A percentile compares a stretch with the other conserved stretches of the same genome.
Conservation (phyloP, 1,140 invertebrate genomes). For the Carcinoscorpius rotundicauda region DNA sequence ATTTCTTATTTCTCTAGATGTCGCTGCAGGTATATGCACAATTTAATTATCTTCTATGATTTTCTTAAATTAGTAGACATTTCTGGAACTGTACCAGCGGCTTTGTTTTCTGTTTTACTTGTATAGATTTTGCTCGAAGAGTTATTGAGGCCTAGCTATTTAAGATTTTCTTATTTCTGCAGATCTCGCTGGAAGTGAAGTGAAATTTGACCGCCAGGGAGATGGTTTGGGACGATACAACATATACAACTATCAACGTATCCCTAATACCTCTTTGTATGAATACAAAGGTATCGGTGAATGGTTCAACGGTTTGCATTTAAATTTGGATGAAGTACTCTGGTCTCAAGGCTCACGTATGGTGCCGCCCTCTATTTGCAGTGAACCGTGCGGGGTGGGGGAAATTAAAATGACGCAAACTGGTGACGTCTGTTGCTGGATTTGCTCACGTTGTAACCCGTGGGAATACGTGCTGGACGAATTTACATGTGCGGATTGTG, state of each 20-base stretch:
- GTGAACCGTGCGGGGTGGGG: conserved; percentile 49
- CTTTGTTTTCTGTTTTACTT: too few species aligned
- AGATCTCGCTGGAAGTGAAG: conserved; percentile 50
- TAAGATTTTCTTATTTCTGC: conserved; percentile 5
- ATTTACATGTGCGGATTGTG: conserved; percentile 44
- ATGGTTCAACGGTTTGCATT: conserved; percentile 39
- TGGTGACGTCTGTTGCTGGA: conserved; percentile 37
- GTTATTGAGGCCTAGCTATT: too few species aligned
- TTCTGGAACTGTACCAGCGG: too few species aligned
- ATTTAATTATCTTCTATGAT: too few species aligned
- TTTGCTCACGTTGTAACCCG: conserved; percentile 43
- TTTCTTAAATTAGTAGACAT: too few species aligned
- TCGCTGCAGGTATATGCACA: too few species aligned
- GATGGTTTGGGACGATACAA: conserved; percentile 52
- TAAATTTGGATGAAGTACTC: conserved; percentile 40
- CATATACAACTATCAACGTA: conserved; percentile 45
- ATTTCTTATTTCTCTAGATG: too few species aligned
- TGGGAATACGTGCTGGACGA: conserved; percentile 46
- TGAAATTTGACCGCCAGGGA: conserved; percentile 50
- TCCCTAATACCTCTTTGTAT: not conserved
- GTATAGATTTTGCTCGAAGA: too few species aligned
- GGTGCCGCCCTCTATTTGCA: conserved; percentile 49
- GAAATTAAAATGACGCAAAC: conserved; percentile 54
- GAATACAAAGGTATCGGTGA: conserved; percentile 35
- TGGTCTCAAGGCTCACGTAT: conserved; percentile 16